Evolutionary conservation across 1,140 invertebrate genomes (phyloP).

Genomic region (Geopemphigus sp.): DNA sequence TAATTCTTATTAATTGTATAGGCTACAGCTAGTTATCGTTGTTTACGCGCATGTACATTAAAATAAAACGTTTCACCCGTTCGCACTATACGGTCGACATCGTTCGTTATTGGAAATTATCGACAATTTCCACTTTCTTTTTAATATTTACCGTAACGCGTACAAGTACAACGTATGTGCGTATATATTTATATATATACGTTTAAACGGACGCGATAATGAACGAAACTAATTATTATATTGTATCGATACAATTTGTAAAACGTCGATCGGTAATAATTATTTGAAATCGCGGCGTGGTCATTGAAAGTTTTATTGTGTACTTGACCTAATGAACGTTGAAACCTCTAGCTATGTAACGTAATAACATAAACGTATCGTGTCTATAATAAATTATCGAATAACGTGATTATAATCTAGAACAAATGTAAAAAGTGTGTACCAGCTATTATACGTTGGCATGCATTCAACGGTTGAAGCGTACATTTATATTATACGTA

Average conservation of each 20-base stretch:
- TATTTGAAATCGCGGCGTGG: background rate
- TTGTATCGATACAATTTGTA: background rate
- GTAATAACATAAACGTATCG: constrained; percentile 4
- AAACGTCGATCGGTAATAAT: background rate
- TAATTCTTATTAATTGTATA: too few relatives aligned
- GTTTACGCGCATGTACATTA: too few relatives aligned
- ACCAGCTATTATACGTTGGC: background rate
- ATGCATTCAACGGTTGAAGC: background rate
- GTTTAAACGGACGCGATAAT: background rate
- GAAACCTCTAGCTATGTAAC: background rate
- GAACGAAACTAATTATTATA: background rate
- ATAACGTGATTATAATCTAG: constrained; percentile 26
- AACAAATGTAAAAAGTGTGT: constrained; percentile 16
- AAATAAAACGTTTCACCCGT: too few relatives aligned
- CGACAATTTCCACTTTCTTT: too few relatives aligned
- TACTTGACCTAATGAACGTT: constrained; percentile 29
- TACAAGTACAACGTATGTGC: too few relatives aligned
- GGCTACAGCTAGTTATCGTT: too few relatives aligned
- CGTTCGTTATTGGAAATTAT: too few relatives aligned
- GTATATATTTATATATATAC: background rate
- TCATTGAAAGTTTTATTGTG: constrained; percentile 12
- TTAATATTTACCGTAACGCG: too few relatives aligned
- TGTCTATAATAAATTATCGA: constrained; percentile 14
- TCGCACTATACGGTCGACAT: too few relatives aligned
- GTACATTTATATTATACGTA: background rate